Evolutionary conservation across 2,797 vertebrate genomes (phyloP).

Genomic region (Cyclopterus lumpus): DNA sequence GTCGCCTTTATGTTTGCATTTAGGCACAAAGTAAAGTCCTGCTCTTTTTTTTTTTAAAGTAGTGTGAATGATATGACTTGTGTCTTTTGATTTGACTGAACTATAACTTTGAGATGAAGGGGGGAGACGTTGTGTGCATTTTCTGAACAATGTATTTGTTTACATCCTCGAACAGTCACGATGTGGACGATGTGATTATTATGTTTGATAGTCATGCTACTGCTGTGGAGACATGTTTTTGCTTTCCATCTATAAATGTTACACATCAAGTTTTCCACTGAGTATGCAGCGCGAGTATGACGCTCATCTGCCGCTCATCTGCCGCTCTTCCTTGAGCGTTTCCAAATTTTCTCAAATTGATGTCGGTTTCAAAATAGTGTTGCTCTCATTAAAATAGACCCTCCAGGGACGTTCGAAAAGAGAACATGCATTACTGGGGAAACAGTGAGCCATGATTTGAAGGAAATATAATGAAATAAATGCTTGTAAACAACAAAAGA

Average conservation of each 20-base stretch:
- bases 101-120: not conserved
- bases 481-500: slow-evolving; percentile 16
- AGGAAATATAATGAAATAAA: slow-evolving; percentile 8
- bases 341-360: slow-evolving; percentile 54
- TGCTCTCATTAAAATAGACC: slow-evolving; percentile 71
- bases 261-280: slow-evolving; percentile 8
- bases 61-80: not conserved
- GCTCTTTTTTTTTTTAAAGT: not conserved
- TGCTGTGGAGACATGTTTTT: slow-evolving; percentile 20
- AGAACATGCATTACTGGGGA: slow-evolving; percentile 31
- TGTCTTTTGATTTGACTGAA: not conserved
- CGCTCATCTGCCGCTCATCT: slow-evolving; percentile 56
- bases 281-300: slow-evolving; percentile 29
- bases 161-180: not conserved
- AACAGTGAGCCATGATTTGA: slow-evolving; percentile 1
- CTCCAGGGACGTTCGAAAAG: slow-evolving; percentile 41
- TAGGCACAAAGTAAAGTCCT: not conserved
- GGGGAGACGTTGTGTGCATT: not conserved
- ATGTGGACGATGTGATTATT: slow-evolving; percentile 18
- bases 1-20: not conserved
- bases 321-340: slow-evolving; percentile 33
- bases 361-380: slow-evolving; percentile 58
- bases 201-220: slow-evolving; percentile 26
- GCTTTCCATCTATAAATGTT: slow-evolving; percentile 46
- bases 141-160: not conserved